Percentiles rank a stretch among this genome's conserved stretches.
phyloP scores from a whole-genome alignment of 2,888 invertebrate genomes.

The Habrosyne pyritoides region DNA sequence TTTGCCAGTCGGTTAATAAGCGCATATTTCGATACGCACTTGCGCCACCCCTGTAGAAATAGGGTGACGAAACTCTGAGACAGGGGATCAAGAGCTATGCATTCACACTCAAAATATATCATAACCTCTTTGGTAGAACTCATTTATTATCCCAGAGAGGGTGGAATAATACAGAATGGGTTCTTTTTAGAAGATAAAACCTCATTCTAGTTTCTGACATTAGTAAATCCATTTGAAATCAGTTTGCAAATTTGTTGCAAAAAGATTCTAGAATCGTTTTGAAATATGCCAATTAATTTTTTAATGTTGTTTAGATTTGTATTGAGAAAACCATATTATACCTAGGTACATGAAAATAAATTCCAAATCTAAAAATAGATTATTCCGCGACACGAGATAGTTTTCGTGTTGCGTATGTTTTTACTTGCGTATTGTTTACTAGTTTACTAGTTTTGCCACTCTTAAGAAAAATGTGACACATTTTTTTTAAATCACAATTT shows the following conservation, averaged over 20 bases:
- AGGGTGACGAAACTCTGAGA: slow-evolving; percentile 28
- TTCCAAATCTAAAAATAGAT: too few species aligned
- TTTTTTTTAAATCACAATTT: too few species aligned
- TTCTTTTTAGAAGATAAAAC: background rate
- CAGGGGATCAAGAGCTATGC: slow-evolving; percentile 51
- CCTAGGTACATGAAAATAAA: too few species aligned
- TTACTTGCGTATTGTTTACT: too few species aligned
- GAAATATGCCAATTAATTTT: too few species aligned
- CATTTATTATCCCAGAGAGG: slow-evolving; percentile 30
- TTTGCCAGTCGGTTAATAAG: background rate
- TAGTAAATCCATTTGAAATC: background rate
- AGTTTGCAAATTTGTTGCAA: background rate
- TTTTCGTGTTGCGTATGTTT: too few species aligned
- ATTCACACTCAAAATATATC: slow-evolving; percentile 51
- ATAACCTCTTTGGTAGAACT: slow-evolving; percentile 47
- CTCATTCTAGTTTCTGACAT: background rate
- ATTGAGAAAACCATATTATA: too few species aligned
- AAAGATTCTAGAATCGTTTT: background rate
- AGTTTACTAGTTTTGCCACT: too few species aligned
- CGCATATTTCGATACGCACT: background rate
- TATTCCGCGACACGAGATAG: too few species aligned
- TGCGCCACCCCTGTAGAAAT: background rate
- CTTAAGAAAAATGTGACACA: too few species aligned
- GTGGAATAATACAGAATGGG: slow-evolving; percentile 9
- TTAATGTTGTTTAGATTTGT: too few species aligned